Evolutionary conservation across 2,888 invertebrate species (phyloP), one percentile per base, ranked within the genome.

Genomic region (Acleris literana): DNA sequence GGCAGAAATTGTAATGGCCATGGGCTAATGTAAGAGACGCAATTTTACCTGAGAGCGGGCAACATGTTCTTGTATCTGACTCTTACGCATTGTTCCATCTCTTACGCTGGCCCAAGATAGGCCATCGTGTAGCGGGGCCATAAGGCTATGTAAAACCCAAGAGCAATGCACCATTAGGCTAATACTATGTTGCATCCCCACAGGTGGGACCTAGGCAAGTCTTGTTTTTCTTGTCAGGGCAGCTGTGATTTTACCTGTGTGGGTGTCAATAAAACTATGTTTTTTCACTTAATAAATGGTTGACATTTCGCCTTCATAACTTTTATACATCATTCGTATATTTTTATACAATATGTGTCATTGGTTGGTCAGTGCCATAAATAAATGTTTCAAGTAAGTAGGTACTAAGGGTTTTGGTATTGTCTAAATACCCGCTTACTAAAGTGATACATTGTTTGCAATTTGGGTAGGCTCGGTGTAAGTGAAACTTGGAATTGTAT

Each of bases 281-380:
- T 63, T 67, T 60, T 58, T 58, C 59, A 54, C 58, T 53, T 46
- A 51, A 58, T 46, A 51, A 58, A 44, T 63, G 53, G 56, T 56
- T 60, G 64, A 64, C 64, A 29, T 58, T 64, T 64, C 51, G 65
- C 60, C 60, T 65, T 65, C 51, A n/a, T 54, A 60, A 65, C 77
- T 77, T 76, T 76, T 72, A 74, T 76, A 79, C 55, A 64, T 71
- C 22, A 75, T 74, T 77, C 76, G 69, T 69, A 78, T 79, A 79
- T 79, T 79, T 79, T 79, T 79, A 76, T 79, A 79, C 74, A 73
- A 71, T 64, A 70, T 69, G 70, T 44, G 51, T 57, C 49, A 57
- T 43, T 43, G 22, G 20, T 49, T 46, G 59, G 65, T 60, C 60
- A 60, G 55, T 29, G 51, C 39, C 54, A 60, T 60, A 44, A 54